Evolutionary conservation across 2,113 vertebrate species (phyloP), one percentile per base, ranked within the genome.

Genomic region (Laticauda colubrina): DNA sequence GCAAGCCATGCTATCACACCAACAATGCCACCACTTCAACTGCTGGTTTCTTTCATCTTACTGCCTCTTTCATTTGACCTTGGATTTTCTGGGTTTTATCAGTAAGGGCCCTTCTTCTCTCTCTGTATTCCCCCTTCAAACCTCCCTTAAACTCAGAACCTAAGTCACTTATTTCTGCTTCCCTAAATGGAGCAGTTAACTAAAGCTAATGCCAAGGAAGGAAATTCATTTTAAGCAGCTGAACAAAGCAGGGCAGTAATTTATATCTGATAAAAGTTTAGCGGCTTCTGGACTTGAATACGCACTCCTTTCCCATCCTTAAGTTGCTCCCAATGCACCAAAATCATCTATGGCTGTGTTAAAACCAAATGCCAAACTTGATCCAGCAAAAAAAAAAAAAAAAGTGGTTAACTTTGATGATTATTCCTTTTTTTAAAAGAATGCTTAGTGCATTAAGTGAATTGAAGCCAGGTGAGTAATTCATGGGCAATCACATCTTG

Each of bases 1-100:
- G 11, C 26, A 96, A 39, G 85, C 90, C 92, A 69, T 18, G 94
- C 59, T 3, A 87, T 21, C 89, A 95, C 93, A 64, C 61, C 26
- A n/a, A 0, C 11, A n/a, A 3, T 64, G 26, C 24, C 29, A 26
- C 24, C 43, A 48, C 18, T 26, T 87, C 10, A 85, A 20, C 23
- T 21, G 15, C 43, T 91, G 54, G 34, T 92, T 90, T 4, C 56
- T 91, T 92, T 39, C 15, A 7, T 39, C 69, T 18, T 81, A 39
- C 9, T 53, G 89, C 51, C 85, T 55, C 56, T 61, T 23, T 48
- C n/a, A n/a, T 87, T 53, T 45, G 48, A 48, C 6, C 88, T 91
- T 64, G n/a, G 69, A 5, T n/a, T 75, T 75, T 39, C 69, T 75
- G 69, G 69, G 69, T n/a, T 75, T 75, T 39, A 75, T 75, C 69